A percentile compares a stretch with the other conserved stretches of the same genome.
Evolutionary conservation across 2,888 invertebrate genomes (phyloP).

Genomic region (Athetis lepigone): DNA sequence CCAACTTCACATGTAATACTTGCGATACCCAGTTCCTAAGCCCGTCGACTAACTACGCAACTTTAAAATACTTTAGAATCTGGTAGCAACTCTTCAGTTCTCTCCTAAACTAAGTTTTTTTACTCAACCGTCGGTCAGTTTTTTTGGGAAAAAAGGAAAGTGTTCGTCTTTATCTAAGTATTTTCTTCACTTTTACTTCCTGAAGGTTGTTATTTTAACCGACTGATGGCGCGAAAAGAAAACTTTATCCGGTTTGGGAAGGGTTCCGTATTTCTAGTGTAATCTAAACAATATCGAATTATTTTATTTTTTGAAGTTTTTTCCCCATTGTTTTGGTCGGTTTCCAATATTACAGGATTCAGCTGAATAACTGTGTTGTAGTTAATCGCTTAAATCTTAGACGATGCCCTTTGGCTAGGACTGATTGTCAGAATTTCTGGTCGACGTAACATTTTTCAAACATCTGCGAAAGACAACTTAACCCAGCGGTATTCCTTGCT

Average conservation of each 20-base stretch:
- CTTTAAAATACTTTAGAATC: slow-evolving; percentile 40
- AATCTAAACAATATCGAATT: background rate
- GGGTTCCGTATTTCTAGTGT: background rate
- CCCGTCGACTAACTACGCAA: slow-evolving; percentile 13
- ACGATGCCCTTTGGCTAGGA: too few relatives aligned
- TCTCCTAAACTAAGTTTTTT: slow-evolving; percentile 15
- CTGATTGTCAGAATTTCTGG: too few relatives aligned
- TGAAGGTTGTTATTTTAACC: background rate
- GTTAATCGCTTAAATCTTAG: too few relatives aligned
- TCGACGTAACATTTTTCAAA: too few relatives aligned
- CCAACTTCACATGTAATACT: slow-evolving; percentile 11
- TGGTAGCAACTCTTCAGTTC: slow-evolving; percentile 2
- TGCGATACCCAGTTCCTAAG: slow-evolving; percentile 17
- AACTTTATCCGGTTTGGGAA: background rate
- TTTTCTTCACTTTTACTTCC: background rate
- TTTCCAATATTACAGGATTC: too few relatives aligned
- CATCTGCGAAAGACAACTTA: too few relatives aligned
- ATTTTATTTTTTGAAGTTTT: background rate
- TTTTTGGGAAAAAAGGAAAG: slow-evolving; percentile 5
- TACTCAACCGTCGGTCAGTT: slow-evolving; percentile 3
- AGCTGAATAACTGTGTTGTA: too few relatives aligned
- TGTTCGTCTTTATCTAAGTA: slow-evolving; percentile 1
- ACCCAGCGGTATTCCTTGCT: too few relatives aligned
- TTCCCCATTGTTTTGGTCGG: too few relatives aligned
- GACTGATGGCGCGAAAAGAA: background rate